Conservation (phyloP, 2,113 vertebrate species). For the Tachuris rubrigastra region DNA sequence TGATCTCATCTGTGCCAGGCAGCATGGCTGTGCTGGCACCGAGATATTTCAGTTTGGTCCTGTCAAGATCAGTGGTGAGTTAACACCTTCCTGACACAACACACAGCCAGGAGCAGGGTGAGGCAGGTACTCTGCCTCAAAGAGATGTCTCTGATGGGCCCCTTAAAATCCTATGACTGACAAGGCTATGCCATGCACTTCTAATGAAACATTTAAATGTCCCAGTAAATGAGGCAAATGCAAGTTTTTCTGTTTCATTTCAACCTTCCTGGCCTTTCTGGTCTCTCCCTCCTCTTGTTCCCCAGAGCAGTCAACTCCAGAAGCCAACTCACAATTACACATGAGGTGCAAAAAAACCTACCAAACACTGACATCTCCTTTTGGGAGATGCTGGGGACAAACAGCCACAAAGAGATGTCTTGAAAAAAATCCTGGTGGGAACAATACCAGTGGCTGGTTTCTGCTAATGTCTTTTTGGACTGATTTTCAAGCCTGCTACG, state of each 20-base stretch:
- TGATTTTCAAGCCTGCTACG: neutral
- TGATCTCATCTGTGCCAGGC: neutral
- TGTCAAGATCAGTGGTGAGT: neutral
- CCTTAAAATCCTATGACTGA: conserved; percentile 5
- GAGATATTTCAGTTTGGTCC: neutral
- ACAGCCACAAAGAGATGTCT: neutral
- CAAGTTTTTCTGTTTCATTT: neutral
- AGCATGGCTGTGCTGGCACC: neutral
- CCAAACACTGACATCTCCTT: neutral
- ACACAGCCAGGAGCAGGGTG: neutral
- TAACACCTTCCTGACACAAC: neutral
- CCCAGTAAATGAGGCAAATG: neutral
- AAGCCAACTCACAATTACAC: neutral
- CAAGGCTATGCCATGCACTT: neutral
- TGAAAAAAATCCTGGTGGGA: neutral
- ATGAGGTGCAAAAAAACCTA: neutral
- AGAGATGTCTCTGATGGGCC: neutral
- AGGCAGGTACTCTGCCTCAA: neutral
- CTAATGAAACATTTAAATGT: neutral
- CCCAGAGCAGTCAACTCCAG: neutral
- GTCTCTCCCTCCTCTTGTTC: neutral
- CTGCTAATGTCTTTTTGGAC: neutral
- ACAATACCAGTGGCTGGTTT: neutral
- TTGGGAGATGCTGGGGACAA: neutral
- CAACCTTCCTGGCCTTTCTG: neutral